phyloP scores from a whole-genome alignment of 1,140 invertebrate species.

The Lucilia sericata region DNA sequence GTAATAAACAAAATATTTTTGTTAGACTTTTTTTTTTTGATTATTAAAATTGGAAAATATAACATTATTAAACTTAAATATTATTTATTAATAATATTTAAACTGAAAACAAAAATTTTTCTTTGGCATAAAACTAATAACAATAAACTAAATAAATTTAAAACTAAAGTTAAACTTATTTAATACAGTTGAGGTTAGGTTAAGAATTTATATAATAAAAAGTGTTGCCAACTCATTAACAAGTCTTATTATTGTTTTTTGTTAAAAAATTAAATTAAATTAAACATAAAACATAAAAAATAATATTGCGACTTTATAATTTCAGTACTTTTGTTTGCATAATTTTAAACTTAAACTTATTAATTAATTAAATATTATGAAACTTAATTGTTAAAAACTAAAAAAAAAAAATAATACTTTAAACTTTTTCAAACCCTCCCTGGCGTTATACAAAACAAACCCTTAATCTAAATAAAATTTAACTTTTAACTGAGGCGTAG shows the following conservation, averaged over 20 bases:
- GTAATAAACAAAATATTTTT: neutral
- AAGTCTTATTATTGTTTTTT: neutral
- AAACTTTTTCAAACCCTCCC: neutral
- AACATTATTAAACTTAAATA: neutral
- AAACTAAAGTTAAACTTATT: neutral
- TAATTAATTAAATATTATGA: neutral
- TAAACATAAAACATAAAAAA: neutral
- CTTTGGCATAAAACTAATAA: conserved; percentile 39
- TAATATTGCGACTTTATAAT: neutral
- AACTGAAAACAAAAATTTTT: conserved; percentile 2
- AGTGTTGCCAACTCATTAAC: neutral
- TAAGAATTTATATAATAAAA: neutral
- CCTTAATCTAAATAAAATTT: conserved; percentile 46
- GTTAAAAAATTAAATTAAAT: neutral
- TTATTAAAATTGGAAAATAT: neutral
- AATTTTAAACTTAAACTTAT: neutral
- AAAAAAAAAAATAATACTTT: conserved; percentile 34
- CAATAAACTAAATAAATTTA: neutral
- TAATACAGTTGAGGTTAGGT: conserved; percentile 36
- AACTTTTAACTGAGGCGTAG: conserved; percentile 45
- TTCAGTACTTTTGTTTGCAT: conserved; percentile 36
- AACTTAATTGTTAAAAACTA: conserved; percentile 5
- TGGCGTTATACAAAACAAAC: neutral
- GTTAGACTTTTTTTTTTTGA: neutral
- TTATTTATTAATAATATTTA: neutral